A percentile compares a stretch with the other conserved stretches of the same genome.
These are phyloP conservation scores for Petrosia ficiformis DNA, from an alignment of 37 sponge, comb jelly and placozoan species.

Conservation along the genomic window DNA sequence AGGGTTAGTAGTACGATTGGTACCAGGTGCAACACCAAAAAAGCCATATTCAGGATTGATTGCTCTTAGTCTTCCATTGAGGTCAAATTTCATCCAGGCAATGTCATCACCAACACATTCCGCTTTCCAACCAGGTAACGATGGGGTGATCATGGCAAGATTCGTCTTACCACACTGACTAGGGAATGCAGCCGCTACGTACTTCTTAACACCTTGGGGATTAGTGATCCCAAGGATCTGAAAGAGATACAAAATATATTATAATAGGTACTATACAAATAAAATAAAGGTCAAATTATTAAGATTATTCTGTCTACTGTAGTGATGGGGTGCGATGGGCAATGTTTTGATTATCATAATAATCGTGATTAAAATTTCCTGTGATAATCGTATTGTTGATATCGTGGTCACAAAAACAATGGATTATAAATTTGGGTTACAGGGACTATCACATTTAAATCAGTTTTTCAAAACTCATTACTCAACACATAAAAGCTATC, in stretches of 20 bases:
- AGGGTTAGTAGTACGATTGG: constrained; percentile 84
- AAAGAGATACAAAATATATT: background rate
- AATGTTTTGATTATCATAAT: too few relatives aligned
- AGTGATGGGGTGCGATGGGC: too few relatives aligned
- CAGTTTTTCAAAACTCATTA: too few relatives aligned
- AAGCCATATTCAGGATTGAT: constrained; percentile 99
- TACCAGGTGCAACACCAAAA: constrained; percentile 99
- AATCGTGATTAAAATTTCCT: too few relatives aligned
- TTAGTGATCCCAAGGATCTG: constrained; percentile 94
- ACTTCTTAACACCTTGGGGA: constrained; percentile 89
- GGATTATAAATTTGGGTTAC: too few relatives aligned
- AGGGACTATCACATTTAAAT: too few relatives aligned
- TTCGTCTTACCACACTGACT: constrained; percentile 99
- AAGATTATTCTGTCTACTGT: too few relatives aligned
- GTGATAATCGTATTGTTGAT: too few relatives aligned
- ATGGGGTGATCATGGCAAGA: constrained; percentile 95
- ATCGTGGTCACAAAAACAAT: too few relatives aligned
- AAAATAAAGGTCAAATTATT: too few relatives aligned
- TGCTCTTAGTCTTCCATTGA: constrained; percentile 77
- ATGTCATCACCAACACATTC: constrained; percentile 99
- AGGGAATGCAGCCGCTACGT: constrained; percentile 98
- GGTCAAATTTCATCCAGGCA: constrained; percentile 98
- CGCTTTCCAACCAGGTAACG: constrained; percentile 97
- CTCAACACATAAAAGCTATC: too few relatives aligned
- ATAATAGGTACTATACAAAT: too few relatives aligned